These are phyloP conservation scores for Oncorhynchus clarkii DNA, from an alignment of 2,113 vertebrate species.

Conservation along the genomic window DNA sequence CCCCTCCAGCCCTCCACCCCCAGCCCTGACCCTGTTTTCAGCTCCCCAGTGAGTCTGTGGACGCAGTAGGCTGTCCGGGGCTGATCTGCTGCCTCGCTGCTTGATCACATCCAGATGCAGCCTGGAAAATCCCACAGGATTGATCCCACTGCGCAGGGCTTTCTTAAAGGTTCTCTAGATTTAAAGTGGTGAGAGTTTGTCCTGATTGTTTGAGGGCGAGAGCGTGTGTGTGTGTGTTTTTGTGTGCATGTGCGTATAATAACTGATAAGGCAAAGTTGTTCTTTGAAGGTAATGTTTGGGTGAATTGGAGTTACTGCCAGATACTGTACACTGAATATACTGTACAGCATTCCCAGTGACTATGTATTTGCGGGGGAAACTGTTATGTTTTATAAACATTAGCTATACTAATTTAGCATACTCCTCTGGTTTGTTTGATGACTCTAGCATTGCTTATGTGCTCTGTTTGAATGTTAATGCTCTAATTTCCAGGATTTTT, in stretches of 20 bases:
- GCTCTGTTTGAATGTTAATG: background rate
- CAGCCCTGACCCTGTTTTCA: conserved; percentile 29
- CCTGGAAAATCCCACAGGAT: conserved; percentile 33
- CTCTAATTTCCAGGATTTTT: background rate
- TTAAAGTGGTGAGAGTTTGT: no score
- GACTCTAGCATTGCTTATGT: background rate
- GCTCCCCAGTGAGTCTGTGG: background rate
- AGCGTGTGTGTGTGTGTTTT: background rate
- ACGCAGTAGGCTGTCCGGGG: conserved; percentile 9
- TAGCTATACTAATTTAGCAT: background rate
- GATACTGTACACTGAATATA: background rate
- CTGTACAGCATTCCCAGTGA: background rate
- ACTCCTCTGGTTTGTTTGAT: background rate
- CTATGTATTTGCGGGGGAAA: background rate
- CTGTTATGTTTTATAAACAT: conserved; percentile 5
- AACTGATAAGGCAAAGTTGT: background rate
- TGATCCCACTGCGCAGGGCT: conserved; percentile 19
- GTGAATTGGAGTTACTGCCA: background rate
- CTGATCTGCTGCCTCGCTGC: conserved; percentile 14
- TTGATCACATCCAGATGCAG: conserved; percentile 58
- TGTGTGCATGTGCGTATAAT: background rate
- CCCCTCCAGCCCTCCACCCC: background rate
- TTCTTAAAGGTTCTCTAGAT: background rate
- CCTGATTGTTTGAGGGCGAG: background rate
- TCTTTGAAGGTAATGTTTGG: background rate